Evolutionary conservation across 2,797 vertebrate genomes (phyloP), one percentile per base, ranked within the genome.

Genomic region (Pseudomugil gertrudae): DNA sequence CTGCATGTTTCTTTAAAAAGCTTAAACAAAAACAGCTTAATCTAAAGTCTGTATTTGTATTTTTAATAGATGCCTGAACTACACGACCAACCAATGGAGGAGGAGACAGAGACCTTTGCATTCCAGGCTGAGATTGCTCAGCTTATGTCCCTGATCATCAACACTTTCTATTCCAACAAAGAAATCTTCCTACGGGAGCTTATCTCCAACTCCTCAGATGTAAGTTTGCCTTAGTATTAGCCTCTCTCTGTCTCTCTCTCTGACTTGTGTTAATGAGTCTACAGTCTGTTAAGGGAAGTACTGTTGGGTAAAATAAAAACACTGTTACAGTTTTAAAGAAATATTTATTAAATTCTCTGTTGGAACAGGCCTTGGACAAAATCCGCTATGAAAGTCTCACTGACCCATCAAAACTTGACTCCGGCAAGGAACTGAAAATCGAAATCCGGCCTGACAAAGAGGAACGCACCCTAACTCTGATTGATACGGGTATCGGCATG

Each of bases 51-150:
- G 35, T 17, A 13, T 24, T 23, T 43, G 36, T 21, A 19, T 13
- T 24, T 13, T 10, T 32, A 83, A 7, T 48, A 98, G 96, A 98
- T 98, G 97, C 97, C 97, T 76, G 96, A 98, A 94, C 95, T 6
- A 43, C 9, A 66, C n/a, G n/a, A n/a, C n/a, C n/a, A n/a, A 92
- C 87, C 95, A 95, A 80, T n/a, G 88, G 96, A 96, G 87, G 95
- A 96, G 85, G 96, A 96, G 88, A 93, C 89, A 88, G 97, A 98
- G 94, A 97, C 96, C 63, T 99, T 98, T 80, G 95, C 97, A 90
- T 99, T 98, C 84, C 97, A 98, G 96, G 97, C 96, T 85, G 97
- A 99, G 94, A 98, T 98, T 2, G 96, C 97, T 79, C 97, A 98
- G 90, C 94, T 99, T 45, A 96, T 97, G 97, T 98, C 96, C 58